Conservation (phyloP, 1,140 invertebrate genomes). For the Geopemphigus sp. region DNA sequence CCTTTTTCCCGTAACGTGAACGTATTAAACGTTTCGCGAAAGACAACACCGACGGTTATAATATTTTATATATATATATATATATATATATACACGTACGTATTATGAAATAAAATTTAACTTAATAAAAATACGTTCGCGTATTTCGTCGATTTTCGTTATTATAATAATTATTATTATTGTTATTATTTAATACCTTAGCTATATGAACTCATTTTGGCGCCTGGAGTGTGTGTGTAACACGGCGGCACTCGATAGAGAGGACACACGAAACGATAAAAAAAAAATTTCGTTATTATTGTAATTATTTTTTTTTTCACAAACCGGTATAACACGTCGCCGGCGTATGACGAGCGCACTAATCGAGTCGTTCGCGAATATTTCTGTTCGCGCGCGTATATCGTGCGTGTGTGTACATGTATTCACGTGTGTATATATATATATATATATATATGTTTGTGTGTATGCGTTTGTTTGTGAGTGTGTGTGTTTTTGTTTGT, state of each 20-base stretch:
- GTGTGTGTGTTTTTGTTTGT: slow-evolving; percentile 1
- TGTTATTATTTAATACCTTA: slow-evolving; percentile 34
- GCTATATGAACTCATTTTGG: slow-evolving; percentile 47
- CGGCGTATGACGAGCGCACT: slow-evolving; percentile 31
- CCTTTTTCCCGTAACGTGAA: too few species aligned
- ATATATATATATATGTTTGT: background rate
- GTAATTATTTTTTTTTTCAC: slow-evolving; percentile 24
- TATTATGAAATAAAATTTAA: background rate
- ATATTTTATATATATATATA: too few species aligned
- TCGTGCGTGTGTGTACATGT: slow-evolving; percentile 1
- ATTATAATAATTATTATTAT: background rate
- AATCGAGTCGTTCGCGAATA: slow-evolving; percentile 35
- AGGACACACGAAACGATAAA: slow-evolving; percentile 31
- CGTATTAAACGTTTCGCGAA: too few species aligned
- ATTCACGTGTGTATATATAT: background rate
- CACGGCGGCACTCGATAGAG: slow-evolving; percentile 39
- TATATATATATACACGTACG: too few species aligned
- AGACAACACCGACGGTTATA: background rate
- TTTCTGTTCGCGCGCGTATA: slow-evolving; percentile 30
- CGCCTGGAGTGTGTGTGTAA: slow-evolving; percentile 45
- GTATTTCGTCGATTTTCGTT: background rate
- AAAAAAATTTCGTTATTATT: slow-evolving; percentile 24
- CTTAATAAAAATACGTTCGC: background rate
- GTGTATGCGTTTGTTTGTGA: background rate
- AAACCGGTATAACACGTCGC: slow-evolving; percentile 42